A percentile compares a stretch with the other conserved stretches of the same genome.
Evolutionary conservation across 2,888 invertebrate species (phyloP).

Genomic region (Gari tellinella): DNA sequence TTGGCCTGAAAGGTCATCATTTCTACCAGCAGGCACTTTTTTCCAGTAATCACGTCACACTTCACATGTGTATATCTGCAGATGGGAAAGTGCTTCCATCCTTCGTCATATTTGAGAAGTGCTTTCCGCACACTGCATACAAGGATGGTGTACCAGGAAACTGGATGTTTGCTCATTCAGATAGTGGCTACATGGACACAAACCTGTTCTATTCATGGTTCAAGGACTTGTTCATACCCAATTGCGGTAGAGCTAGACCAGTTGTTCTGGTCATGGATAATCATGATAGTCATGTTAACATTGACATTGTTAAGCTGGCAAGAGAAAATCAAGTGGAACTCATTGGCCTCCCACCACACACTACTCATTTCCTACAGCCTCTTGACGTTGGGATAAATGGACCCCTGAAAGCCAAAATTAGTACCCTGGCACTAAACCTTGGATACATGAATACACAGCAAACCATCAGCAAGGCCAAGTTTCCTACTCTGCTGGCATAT

Average conservation of each 20-base stretch:
- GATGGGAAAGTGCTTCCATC: constrained; percentile 20
- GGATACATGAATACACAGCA: too few species aligned
- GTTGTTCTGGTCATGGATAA: constrained; percentile 24
- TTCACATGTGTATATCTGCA: constrained; percentile 14
- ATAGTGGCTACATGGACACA: constrained; percentile 30
- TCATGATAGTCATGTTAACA: constrained; percentile 20
- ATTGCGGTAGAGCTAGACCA: constrained; percentile 6
- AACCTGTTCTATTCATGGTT: constrained; percentile 17
- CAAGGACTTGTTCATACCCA: constrained; percentile 6
- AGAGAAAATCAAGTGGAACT: constrained; percentile 15
- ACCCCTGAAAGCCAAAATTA: too few species aligned
- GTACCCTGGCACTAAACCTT: too few species aligned
- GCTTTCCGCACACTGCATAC: constrained; percentile 9
- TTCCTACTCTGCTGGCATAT: too few species aligned
- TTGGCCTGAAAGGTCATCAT: too few species aligned
- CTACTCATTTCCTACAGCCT: too few species aligned
- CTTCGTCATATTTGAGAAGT: constrained; percentile 29
- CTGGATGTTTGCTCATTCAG: too few species aligned
- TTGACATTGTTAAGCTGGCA: constrained; percentile 2
- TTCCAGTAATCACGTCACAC: too few species aligned
- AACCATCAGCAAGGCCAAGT: too few species aligned
- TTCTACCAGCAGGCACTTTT: background rate
- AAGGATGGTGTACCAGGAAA: too few species aligned
- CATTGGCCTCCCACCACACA: constrained; percentile 25
- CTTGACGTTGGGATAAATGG: too few species aligned